Conservation (phyloP, 2,888 invertebrate species). For the Nomada hirtipes region DNA sequence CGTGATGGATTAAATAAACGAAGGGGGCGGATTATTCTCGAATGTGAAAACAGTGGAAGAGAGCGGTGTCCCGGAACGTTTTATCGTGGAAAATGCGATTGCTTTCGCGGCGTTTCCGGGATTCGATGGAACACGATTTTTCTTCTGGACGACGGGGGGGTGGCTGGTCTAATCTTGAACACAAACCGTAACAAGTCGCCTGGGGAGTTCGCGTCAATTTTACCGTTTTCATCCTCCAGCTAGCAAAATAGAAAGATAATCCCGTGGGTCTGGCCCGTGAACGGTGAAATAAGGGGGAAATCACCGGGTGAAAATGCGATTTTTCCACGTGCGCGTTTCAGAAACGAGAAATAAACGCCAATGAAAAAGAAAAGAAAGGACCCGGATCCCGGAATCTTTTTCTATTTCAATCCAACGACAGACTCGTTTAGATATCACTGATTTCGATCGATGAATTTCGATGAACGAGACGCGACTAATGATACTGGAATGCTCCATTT, state of each 20-base stretch:
- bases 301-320: conserved; percentile 1
- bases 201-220: conserved; percentile 45
- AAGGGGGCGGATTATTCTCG: background rate
- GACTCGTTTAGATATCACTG: background rate
- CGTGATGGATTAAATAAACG: background rate
- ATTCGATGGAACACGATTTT: conserved; percentile 44
- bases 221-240: conserved; percentile 35
- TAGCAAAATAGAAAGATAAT: conserved; percentile 38
- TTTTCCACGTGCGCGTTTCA: background rate
- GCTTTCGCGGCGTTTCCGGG: conserved; percentile 30
- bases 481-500: background rate
- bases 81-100: conserved; percentile 32
- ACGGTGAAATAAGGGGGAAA: conserved; percentile 16
- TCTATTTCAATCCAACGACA: background rate
- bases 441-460: no score
- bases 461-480: no score
- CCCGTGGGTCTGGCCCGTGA: conserved; percentile 22
- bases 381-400: background rate
- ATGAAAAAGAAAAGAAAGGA: no score
- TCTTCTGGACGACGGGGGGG: conserved; percentile 10
- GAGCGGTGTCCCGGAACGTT: background rate
- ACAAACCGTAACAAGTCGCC: conserved; percentile 45
- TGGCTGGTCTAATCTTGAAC: conserved; percentile 39
- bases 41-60: background rate
- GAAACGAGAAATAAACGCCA: no score